These are phyloP conservation scores for Drosophila monieri DNA, from an alignment of 2,888 invertebrate species.

Conservation along the genomic window DNA sequence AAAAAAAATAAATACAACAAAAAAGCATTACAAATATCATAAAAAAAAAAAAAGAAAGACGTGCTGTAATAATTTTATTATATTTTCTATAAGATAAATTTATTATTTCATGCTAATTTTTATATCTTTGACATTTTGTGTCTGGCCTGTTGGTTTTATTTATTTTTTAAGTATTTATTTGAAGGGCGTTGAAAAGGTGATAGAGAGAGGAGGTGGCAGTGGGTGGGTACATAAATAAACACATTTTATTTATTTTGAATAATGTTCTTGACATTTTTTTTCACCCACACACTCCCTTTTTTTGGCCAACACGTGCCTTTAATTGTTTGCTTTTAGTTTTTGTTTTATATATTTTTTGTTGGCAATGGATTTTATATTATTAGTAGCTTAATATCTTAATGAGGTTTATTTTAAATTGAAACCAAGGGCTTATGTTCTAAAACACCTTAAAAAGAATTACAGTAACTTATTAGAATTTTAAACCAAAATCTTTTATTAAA, in stretches of 20 bases:
- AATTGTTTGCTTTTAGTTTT: conserved; percentile 48
- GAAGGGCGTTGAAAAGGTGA: conserved; percentile 20
- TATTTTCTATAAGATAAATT: conserved; percentile 39
- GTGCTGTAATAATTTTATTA: conserved; percentile 36
- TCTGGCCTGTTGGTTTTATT: conserved; percentile 20
- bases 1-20: conserved; percentile 11
- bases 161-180: conserved; percentile 17
- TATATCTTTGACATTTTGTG: conserved; percentile 25
- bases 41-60: conserved; percentile 5
- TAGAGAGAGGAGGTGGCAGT: background rate
- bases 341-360: conserved; percentile 16
- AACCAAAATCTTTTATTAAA: conserved; percentile 3
- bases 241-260: conserved; percentile 33
- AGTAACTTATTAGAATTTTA: too few species aligned
- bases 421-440: too few species aligned
- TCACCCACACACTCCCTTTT: conserved; percentile 12
- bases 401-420: too few species aligned
- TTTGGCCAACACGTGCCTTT: conserved; percentile 57
- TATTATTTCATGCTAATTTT: conserved; percentile 60
- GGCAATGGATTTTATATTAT: conserved; percentile 1
- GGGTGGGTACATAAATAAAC: background rate
- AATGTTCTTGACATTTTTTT: conserved; percentile 28
- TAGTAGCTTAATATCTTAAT: too few species aligned
- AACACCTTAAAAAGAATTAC: too few species aligned
- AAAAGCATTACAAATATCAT: conserved; percentile 3